Conservation (phyloP, 1,140 invertebrate species). For the Drosophila parabipectinata region DNA sequence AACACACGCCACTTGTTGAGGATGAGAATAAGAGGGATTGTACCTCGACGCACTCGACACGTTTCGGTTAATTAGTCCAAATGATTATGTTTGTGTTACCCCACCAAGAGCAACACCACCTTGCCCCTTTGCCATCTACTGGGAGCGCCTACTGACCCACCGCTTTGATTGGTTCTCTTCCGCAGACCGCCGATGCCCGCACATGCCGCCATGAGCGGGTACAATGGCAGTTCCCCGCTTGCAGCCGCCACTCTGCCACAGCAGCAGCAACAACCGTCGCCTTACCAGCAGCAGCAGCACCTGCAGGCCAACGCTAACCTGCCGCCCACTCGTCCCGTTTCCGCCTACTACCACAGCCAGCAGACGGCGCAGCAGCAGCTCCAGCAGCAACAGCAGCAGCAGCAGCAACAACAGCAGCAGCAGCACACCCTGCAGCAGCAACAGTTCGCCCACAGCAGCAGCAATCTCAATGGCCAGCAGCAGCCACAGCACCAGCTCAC, state of each 20-base stretch:
- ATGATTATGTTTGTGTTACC: neutral
- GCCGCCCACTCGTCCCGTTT: conserved; percentile 71
- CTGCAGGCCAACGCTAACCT: conserved; percentile 59
- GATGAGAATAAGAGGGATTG: neutral
- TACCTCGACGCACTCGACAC: conserved; percentile 24
- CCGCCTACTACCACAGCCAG: conserved; percentile 78
- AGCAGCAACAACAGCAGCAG: conserved; percentile 47
- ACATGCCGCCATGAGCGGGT: conserved; percentile 79
- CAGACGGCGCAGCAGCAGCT: conserved; percentile 64
- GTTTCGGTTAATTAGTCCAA: conserved; percentile 30
- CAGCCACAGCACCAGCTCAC: conserved; percentile 60
- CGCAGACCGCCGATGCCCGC: conserved; percentile 59
- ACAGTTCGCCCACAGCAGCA: conserved; percentile 68
- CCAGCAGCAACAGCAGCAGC: conserved; percentile 60
- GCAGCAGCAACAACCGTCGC: conserved; percentile 57
- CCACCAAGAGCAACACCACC: conserved; percentile 9
- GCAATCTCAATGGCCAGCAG: conserved; percentile 62
- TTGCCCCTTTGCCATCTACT: conserved; percentile 3
- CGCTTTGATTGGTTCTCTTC: conserved; percentile 8
- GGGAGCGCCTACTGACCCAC: neutral
- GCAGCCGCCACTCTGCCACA: conserved; percentile 55
- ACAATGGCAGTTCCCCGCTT: conserved; percentile 82
- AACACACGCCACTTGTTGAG: conserved; percentile 16
- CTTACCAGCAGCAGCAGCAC: conserved; percentile 64
- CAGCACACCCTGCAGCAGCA: conserved; percentile 67